Base-by-base conservation (phyloP, 2,797 vertebrate species). In the Darevskia nairensis region DNA sequence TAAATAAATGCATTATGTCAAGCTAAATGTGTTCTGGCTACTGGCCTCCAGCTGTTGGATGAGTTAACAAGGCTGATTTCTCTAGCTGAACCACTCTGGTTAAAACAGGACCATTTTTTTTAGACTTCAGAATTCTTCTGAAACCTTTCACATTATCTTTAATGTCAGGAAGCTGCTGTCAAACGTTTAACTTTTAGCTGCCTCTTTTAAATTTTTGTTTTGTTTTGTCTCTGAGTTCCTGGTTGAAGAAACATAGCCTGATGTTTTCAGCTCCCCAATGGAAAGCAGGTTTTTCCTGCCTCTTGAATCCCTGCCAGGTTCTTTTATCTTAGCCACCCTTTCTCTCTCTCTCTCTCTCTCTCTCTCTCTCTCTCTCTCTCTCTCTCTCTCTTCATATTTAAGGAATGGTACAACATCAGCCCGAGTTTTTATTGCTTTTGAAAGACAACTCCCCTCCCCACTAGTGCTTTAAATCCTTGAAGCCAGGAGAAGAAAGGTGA, bases 121-220 rank as follows among this genome's bases (percentile, higher is more conserved):
- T 76, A 44, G 61, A 77, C 68, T 15, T 15, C 44, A 41, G 25
- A 9, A n/a, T 10, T 69, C n/a, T 35, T 77, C 59, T 44, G 84
- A 89, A 59, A 77, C 32, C 44, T 71, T 86, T 76, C 35, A 55
- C 64, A n/a, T 82, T 69, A 71, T 89, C 69, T 89, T 59, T 44
- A 77, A 69, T 77, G 29, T 59, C 32, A 59, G 46, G 75, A 79
- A 44, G 44, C 66, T 27, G 35, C 79, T 77, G 41, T 82, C 84
- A 86, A 82, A 44, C 11, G 6, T 86, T 82, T 86, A 69, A 59
- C 79, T 89, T 86, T 77, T 82, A 41, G 32, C 59, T 81, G 69
- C 25, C 66, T 76, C 41, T 17, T 8, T 15, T 15, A 55, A 55
- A 3, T n/a, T n/a, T 32, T 6, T 77, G 32, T 41, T 89, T 81